Percentiles rank a stretch among this genome's conserved stretches.
These are phyloP conservation scores for Sycophila texana DNA, from an alignment of 2,888 invertebrate species.

Conservation along the genomic window DNA sequence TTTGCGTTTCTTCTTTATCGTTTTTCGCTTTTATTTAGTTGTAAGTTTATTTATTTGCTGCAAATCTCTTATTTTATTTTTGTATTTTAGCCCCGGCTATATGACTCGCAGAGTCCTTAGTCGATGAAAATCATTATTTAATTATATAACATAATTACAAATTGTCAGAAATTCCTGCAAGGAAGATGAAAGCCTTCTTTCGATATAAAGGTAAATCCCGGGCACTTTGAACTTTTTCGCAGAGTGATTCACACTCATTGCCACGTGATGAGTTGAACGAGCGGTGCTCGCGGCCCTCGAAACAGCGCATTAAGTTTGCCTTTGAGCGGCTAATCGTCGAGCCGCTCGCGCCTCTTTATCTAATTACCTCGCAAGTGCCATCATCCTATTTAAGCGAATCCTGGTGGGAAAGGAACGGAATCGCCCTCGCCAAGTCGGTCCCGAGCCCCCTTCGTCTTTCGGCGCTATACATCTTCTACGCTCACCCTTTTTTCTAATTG, in stretches of 20 bases:
- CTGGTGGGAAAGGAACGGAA: constrained; percentile 42
- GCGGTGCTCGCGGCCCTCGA: neutral
- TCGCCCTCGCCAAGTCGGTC: constrained; percentile 2
- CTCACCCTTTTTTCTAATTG: too few species aligned
- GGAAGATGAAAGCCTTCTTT: neutral
- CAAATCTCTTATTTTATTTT: too few species aligned
- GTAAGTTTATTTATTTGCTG: too few species aligned
- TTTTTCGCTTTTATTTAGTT: too few species aligned
- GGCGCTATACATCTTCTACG: too few species aligned
- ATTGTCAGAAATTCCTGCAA: too few species aligned
- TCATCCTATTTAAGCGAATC: constrained; percentile 55
- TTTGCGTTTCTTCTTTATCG: too few species aligned
- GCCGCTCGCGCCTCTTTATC: constrained; percentile 53
- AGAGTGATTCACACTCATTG: neutral
- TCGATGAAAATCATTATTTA: too few species aligned
- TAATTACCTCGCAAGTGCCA: constrained; percentile 54
- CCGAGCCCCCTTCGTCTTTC: too few species aligned
- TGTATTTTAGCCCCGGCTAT: too few species aligned
- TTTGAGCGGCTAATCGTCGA: constrained; percentile 29
- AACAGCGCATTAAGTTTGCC: constrained; percentile 9
- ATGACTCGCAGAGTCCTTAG: too few species aligned
- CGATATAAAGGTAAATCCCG: neutral
- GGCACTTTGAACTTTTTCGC: neutral
- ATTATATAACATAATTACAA: too few species aligned
- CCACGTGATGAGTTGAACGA: constrained; percentile 4